Evolutionary conservation across 35 echinoderm and acorn worm species (phyloP).

Genomic region (Amphiura filiformis): DNA sequence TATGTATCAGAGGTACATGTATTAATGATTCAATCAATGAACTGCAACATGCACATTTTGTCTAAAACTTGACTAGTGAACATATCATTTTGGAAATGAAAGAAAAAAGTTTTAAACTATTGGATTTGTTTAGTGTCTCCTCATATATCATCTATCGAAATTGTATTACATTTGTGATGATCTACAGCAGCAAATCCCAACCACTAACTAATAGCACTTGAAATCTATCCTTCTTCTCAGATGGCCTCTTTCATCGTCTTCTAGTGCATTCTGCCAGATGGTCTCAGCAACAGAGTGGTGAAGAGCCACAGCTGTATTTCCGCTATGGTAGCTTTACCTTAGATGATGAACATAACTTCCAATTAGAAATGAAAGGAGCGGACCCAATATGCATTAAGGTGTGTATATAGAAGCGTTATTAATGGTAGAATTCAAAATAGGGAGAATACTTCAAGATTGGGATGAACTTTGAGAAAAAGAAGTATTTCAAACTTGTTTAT

Average conservation of each 20-base stretch:
- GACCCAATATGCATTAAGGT: not conserved
- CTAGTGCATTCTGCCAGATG: not conserved
- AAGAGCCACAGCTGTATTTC: not conserved
- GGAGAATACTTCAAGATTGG: not conserved
- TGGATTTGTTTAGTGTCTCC: not conserved
- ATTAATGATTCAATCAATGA: too few relatives aligned
- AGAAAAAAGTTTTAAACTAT: not conserved
- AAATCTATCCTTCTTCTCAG: too few relatives aligned
- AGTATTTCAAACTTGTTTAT: not conserved
- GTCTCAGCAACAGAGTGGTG: not conserved
- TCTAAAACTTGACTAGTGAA: too few relatives aligned
- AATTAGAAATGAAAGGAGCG: not conserved
- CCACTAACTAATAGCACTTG: too few relatives aligned
- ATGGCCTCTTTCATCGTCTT: not conserved
- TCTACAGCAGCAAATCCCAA: too few relatives aligned
- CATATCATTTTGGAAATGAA: too few relatives aligned
- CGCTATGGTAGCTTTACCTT: not conserved
- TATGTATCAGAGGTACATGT: too few relatives aligned
- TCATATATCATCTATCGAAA: too few relatives aligned
- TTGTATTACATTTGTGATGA: too few relatives aligned
- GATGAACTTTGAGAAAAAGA: not conserved
- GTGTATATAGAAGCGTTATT: not conserved
- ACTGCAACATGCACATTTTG: too few relatives aligned
- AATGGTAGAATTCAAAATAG: not conserved
- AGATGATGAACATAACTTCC: not conserved